Conservation (phyloP, 2,888 invertebrate species). For the Hirtodrosophila cameraria region DNA sequence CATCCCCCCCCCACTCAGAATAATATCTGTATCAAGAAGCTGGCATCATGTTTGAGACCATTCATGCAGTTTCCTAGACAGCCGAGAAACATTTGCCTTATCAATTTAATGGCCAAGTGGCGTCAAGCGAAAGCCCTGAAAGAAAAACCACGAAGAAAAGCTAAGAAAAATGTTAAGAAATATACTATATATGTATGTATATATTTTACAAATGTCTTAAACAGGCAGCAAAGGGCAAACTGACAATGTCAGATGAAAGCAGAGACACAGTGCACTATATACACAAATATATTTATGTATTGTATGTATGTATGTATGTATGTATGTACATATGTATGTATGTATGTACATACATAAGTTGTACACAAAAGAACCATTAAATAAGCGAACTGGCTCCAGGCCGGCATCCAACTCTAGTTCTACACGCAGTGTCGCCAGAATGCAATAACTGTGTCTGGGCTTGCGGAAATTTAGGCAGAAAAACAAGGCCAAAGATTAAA, state of each 20-base stretch:
- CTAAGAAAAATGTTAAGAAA: constrained; percentile 18
- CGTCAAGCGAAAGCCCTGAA: constrained; percentile 61
- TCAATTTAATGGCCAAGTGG: constrained; percentile 82
- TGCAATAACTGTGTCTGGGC: constrained; percentile 73
- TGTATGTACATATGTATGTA: constrained; percentile 1
- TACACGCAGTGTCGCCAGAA: constrained; percentile 64
- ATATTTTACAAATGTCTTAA: constrained; percentile 66
- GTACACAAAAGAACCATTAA: constrained; percentile 45
- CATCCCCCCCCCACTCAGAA: neutral
- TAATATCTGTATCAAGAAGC: constrained; percentile 47
- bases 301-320: constrained; percentile 9
- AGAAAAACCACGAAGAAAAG: constrained; percentile 6
- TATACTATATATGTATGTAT: no score
- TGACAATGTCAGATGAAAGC: constrained; percentile 15
- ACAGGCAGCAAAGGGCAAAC: constrained; percentile 54
- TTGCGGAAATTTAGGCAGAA: constrained; percentile 35
- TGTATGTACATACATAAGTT: constrained; percentile 1
- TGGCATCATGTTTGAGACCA: constrained; percentile 55
- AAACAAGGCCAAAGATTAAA: constrained; percentile 75
- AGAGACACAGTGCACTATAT: constrained; percentile 56
- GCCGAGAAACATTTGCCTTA: constrained; percentile 61
- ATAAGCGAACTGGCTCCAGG: constrained; percentile 35
- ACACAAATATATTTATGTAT: constrained; percentile 22
- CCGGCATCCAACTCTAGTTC: constrained; percentile 17
- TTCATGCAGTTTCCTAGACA: constrained; percentile 62